Base-by-base conservation (phyloP, 2,888 invertebrate species). In the Aradus depressus region DNA sequence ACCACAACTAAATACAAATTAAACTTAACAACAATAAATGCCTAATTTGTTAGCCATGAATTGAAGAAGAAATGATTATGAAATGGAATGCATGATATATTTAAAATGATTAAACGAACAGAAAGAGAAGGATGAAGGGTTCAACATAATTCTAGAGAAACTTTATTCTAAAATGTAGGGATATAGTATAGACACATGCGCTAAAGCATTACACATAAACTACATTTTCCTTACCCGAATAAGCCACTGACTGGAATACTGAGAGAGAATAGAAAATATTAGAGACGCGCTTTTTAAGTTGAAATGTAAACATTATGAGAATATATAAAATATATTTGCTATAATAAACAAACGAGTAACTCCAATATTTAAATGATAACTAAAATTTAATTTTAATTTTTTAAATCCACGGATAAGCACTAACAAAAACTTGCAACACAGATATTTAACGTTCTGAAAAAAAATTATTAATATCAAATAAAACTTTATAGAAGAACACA, bases 221-320 rank as follows among this genome's bases (percentile, higher is more conserved):
- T 50, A 41, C 18, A 39, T 12, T 38, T 57, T 74, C 82, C 88
- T 88, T 87, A 88, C 88, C 88, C 75, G 87, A 88, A 79, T 87
- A 88, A 73, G 88, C 88, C 83, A 88, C 87, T 76, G 86, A 87
- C 82, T 88, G 88, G 84, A 88, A 88, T 87, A 87, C 87, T 88
- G 81, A 66, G 69, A 69, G 68, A 70, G 42, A 54, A 53, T 44
- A 54, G 28, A 35, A 18, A 18, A 34, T 25, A 28, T 44, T 44
- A 34, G 35, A 22, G 43, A 4, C 16, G 18, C 31, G 12, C 12
- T 14, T 14, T 34, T 34, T 34, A 34, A 34, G 16, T 34, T 6
- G n/a, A n/a, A 34, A 28, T 10, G 8, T 10, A 10, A 28, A n/a
- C 31, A 28, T 28, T 28, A 10, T 28, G 8, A n/a, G 31, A n/a